Conservation (phyloP, 2,797 vertebrate genomes). For the Gobionotothen gibberifrons region DNA sequence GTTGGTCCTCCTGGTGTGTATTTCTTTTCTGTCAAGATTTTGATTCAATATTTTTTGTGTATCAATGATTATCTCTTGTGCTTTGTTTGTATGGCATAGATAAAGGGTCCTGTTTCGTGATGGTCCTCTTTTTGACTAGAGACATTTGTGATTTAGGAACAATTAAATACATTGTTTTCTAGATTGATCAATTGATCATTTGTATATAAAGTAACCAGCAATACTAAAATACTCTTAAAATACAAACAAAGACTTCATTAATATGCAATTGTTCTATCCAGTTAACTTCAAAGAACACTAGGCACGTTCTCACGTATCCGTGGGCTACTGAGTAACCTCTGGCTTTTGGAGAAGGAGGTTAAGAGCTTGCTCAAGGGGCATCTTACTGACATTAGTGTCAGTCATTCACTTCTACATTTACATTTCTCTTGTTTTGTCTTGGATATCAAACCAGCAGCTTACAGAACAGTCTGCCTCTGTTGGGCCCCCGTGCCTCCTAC, state of each 20-base stretch:
- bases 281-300: not conserved
- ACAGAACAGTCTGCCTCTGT: conserved; percentile 1
- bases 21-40: conserved; percentile 12
- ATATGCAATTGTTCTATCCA: not conserved
- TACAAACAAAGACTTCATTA: not conserved
- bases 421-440: conserved; percentile 4
- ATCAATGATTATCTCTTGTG: no score
- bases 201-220: not conserved
- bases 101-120: no score
- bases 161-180: no score
- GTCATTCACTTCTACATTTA: conserved; percentile 25
- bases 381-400: conserved; percentile 12
- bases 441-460: conserved; percentile 14
- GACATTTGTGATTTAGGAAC: conserved; percentile 4
- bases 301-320: not conserved
- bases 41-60: conserved; percentile 10
- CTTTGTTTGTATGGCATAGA: no score
- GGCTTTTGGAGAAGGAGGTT: not conserved
- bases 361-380: conserved; percentile 5
- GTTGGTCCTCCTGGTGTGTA: not conserved
- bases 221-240: no score
- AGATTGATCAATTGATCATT: no score
- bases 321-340: conserved; percentile 20
- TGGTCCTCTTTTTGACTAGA: not conserved
- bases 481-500: not conserved